Conservation (phyloP, 2,888 invertebrate species). For the Drosophila limbata region DNA sequence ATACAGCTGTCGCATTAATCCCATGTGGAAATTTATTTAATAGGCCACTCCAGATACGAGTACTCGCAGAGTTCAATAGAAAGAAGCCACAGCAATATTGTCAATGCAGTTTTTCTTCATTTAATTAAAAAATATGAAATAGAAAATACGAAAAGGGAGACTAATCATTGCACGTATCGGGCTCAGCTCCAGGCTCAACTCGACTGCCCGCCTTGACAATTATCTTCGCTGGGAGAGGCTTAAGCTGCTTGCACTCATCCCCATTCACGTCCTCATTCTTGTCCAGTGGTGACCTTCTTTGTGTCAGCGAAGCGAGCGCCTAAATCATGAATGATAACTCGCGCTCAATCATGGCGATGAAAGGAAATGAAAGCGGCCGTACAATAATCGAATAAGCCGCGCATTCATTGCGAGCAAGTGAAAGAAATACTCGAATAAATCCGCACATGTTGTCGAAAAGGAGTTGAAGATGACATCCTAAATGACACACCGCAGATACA, state of each 20-base stretch:
- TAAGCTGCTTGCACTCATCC: conserved; percentile 65
- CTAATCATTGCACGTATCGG: conserved; percentile 29
- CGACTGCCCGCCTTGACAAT: conserved; percentile 64
- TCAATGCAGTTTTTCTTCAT: conserved; percentile 35
- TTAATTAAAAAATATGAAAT: conserved; percentile 64
- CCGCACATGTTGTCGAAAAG: conserved; percentile 69
- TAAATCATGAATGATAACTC: conserved; percentile 76
- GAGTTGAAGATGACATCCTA: conserved; percentile 66
- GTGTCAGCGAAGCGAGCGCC: conserved; percentile 58
- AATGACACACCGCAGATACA: conserved; percentile 51
- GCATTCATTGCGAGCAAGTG: conserved; percentile 68
- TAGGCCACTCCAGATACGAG: conserved; percentile 34
- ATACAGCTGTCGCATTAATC: conserved; percentile 24
- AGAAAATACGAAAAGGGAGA: conserved; percentile 47
- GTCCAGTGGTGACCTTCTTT: conserved; percentile 50
- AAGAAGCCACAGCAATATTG: conserved; percentile 58
- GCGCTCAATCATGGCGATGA: conserved; percentile 74
- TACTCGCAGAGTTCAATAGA: conserved; percentile 10
- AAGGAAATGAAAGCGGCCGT: conserved; percentile 75
- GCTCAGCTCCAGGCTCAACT: conserved; percentile 28
- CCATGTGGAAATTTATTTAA: conserved; percentile 29
- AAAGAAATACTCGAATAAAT: conserved; percentile 72
- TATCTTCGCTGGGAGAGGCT: conserved; percentile 63
- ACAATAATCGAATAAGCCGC: conserved; percentile 80
- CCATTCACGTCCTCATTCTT: conserved; percentile 15